These are phyloP conservation scores for Nerophis ophidion DNA, from an alignment of 2,113 vertebrate species.

Conservation along the genomic window DNA sequence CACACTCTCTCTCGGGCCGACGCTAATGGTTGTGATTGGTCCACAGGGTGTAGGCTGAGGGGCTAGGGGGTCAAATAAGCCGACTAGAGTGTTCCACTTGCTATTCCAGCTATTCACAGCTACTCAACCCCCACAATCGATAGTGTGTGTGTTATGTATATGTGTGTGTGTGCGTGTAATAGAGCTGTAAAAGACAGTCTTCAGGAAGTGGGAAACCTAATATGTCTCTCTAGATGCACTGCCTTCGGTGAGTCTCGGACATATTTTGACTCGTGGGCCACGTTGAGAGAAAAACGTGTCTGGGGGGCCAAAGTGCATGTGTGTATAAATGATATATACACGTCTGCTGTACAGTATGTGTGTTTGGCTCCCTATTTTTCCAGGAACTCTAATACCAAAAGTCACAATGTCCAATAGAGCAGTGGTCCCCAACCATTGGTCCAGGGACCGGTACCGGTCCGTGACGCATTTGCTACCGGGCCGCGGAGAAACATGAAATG, in stretches of 20 bases:
- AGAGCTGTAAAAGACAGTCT: not conserved
- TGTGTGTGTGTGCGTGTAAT: constrained; percentile 5
- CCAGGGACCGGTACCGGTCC: too few species aligned
- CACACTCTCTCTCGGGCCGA: not conserved
- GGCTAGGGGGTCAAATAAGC: not conserved
- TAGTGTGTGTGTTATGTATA: not conserved
- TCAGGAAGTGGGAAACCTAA: not conserved
- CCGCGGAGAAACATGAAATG: too few species aligned
- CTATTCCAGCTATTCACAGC: constrained; percentile 7
- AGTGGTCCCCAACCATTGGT: too few species aligned
- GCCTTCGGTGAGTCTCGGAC: too few species aligned
- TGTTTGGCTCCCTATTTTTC: too few species aligned
- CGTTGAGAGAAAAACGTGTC: too few species aligned
- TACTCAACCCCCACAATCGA: constrained; percentile 16
- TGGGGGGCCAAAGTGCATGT: too few species aligned
- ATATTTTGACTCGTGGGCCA: not conserved
- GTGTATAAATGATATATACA: too few species aligned
- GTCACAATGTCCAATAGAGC: too few species aligned
- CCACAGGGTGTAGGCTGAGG: constrained; percentile 6
- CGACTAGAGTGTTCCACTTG: constrained; percentile 4
- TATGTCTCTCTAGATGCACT: not conserved
- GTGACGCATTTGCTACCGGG: too few species aligned
- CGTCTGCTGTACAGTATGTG: too few species aligned
- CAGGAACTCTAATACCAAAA: too few species aligned
- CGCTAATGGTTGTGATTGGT: constrained; percentile 14